Conservation (phyloP, 2,113 vertebrate species). For the Tragelaphus imberbis region DNA sequence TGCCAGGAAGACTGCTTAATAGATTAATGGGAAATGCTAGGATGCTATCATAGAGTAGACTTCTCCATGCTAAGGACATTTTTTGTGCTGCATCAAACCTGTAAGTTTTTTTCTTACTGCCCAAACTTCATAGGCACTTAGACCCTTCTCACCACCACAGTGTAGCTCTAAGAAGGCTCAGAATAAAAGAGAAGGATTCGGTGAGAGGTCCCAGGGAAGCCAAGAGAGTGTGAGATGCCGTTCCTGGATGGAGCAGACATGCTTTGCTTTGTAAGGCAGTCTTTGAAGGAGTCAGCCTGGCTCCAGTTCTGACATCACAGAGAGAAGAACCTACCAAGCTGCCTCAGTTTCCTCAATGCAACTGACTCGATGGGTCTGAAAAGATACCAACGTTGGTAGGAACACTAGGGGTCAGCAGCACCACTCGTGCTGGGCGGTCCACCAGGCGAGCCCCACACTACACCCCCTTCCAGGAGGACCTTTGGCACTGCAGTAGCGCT, state of each 20-base stretch:
- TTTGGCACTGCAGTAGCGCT: neutral
- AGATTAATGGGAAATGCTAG: neutral
- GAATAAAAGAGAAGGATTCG: neutral
- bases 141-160: neutral
- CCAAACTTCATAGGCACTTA: neutral
- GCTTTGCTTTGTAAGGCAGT: neutral
- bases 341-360: neutral
- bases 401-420: neutral
- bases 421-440: neutral
- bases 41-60: neutral
- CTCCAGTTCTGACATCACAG: neutral
- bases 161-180: neutral
- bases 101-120: neutral
- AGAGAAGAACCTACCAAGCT: neutral
- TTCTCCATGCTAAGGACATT: neutral
- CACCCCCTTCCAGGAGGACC: neutral
- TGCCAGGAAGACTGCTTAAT: neutral
- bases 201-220: neutral
- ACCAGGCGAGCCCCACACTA: rapidly evolving
- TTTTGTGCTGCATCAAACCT: neutral
- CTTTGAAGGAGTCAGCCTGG: neutral
- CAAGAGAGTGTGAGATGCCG: rapidly evolving
- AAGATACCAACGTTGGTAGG: neutral
- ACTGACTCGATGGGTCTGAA: neutral
- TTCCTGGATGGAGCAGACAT: neutral